Evolutionary conservation across 30 jellyfish, hydroid and myxozoan species (phyloP).

Genomic region (Chrysaora quinquecirrha): DNA sequence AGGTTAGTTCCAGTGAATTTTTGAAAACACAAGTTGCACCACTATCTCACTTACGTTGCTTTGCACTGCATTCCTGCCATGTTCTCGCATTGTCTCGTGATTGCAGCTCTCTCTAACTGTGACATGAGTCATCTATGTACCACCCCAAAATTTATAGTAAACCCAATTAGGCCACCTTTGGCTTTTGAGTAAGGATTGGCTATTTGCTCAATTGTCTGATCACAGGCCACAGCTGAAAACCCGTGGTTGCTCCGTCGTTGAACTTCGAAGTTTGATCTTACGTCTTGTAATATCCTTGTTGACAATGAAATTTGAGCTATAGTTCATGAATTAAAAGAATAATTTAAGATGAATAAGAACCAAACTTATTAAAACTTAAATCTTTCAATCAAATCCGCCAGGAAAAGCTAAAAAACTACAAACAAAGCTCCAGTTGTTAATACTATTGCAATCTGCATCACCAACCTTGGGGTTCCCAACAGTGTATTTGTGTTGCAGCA

Average conservation of each 20-base stretch:
- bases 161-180: constrained; percentile 4
- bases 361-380: no score
- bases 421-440: no score
- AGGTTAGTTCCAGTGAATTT: no score
- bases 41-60: constrained; percentile 6
- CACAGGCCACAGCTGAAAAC: not conserved
- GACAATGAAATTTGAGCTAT: no score
- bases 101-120: constrained; percentile 16
- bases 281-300: not conserved
- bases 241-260: constrained; percentile 19
- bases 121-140: constrained; percentile 14
- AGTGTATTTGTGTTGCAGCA: no score
- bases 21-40: not conserved
- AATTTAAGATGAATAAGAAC: no score
- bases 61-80: constrained; percentile 4
- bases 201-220: constrained; percentile 2
- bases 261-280: not conserved
- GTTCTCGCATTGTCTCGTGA: constrained; percentile 6
- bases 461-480: no score
- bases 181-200: constrained; percentile 1
- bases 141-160: not conserved
- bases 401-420: no score
- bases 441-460: no score
- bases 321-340: no score
- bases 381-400: no score